Evolutionary conservation across 1,140 invertebrate species (phyloP).

Genomic region (Drosophila rufa): DNA sequence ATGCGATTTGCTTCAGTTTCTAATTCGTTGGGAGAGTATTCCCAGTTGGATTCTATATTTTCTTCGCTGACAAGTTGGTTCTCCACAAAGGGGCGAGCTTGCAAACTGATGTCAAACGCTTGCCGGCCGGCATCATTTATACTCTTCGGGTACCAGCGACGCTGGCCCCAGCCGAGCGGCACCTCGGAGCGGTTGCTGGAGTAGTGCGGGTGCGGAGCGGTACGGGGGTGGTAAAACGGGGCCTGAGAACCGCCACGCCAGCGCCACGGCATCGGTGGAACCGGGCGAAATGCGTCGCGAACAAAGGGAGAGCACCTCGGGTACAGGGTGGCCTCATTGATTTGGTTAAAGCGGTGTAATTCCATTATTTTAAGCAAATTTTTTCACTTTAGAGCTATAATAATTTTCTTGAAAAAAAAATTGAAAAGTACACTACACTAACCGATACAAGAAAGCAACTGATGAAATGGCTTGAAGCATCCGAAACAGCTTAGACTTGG

Average conservation of each 20-base stretch:
- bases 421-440: too few relatives aligned
- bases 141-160: constrained; percentile 11
- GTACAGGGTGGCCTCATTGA: constrained; percentile 6
- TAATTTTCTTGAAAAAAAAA: too few relatives aligned
- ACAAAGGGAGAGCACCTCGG: constrained; percentile 21
- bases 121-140: constrained; percentile 74
- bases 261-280: neutral
- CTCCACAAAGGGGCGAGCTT: constrained; percentile 38
- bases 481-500: too few relatives aligned
- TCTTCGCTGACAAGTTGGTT: constrained; percentile 1
- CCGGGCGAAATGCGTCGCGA: constrained; percentile 47
- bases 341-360: too few relatives aligned
- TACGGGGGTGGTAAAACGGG: neutral
- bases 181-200: neutral
- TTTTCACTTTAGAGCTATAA: too few relatives aligned
- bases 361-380: too few relatives aligned
- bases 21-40: neutral
- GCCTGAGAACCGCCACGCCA: neutral
- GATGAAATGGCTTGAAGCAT: too few relatives aligned
- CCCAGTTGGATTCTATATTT: neutral
- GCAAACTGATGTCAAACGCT: constrained; percentile 49
- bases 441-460: too few relatives aligned
- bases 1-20: neutral
- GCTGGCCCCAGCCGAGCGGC: constrained; percentile 12
- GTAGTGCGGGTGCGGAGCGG: neutral